phyloP scores from a whole-genome alignment of 2,797 vertebrate species.

The Pterois miles region DNA sequence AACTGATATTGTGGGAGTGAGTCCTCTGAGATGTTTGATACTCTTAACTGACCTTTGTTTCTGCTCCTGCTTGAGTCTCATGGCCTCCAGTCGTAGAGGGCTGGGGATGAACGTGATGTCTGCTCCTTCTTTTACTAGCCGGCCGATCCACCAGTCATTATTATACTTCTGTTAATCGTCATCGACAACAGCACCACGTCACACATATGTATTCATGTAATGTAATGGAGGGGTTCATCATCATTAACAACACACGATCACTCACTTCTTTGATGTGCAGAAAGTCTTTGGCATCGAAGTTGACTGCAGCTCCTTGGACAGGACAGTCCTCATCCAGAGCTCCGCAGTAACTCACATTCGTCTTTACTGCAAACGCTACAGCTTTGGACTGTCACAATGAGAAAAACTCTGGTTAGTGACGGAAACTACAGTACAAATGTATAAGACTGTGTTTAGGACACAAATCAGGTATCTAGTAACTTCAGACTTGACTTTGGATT shows the following conservation, averaged over 20 bases:
- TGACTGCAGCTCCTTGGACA: constrained; percentile 96
- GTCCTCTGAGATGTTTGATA: neutral
- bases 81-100: constrained; percentile 93
- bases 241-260: neutral
- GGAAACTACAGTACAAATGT: neutral
- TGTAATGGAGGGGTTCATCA: neutral
- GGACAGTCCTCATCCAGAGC: constrained; percentile 96
- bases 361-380: constrained; percentile 96
- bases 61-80: constrained; percentile 96
- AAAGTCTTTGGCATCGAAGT: constrained; percentile 99
- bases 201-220: no score
- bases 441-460: neutral
- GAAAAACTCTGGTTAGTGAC: neutral
- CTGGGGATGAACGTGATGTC: constrained; percentile 97
- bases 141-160: constrained; percentile 98
- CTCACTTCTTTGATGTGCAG: constrained; percentile 98
- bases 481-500: neutral
- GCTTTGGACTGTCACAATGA: constrained; percentile 88
- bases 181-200: constrained; percentile 19
- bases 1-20: neutral
- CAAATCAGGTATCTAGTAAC: neutral
- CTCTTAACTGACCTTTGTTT: constrained; percentile 87
- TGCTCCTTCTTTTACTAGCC: constrained; percentile 95
- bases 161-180: constrained; percentile 91
- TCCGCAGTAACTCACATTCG: constrained; percentile 97